Base-by-base conservation (phyloP, 1,140 invertebrate genomes). In the Halictus rubicundus region DNA sequence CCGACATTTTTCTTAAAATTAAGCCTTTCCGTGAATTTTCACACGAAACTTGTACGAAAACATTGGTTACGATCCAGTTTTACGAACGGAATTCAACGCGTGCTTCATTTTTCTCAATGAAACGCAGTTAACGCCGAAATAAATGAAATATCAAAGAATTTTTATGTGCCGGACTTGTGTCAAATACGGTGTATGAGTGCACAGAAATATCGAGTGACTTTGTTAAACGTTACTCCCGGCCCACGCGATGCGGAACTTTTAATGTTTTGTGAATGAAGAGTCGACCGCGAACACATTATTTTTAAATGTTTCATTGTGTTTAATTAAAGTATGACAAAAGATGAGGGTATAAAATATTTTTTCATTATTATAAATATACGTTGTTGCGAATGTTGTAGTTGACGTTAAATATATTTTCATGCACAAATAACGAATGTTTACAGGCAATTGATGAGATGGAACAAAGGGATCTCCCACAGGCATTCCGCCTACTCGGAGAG, bases 391-490 rank as follows among this genome's bases (percentile, higher is more conserved):
- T 32, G 6, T 27, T 39, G 25, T 52, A 23, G 71, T 27, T 5
- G 27, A 57, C 54, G n/a, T 23, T 5, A 19, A 27, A 9, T 12
- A 39, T 32, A 2, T 37, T 68, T 75, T 73, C 19, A 37, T 49
- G 10, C 14, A 16, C 14, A 10, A 76, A 37, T 32, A 69, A 68
- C 66, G 68, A 52, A 5, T 68, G 6, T 83, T 90, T 89, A 16
- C 65, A 95, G 95, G 94, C 94, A 90, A 93, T 94, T 71, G 94
- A 94, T 80, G 94, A 94, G 79, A 94, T 94, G 91, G 95, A 95
- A 83, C 95, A 96, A 89, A 94, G 94, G 88, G 96, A 97, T 89
- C 92, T 97, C 64, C 95, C 95, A 19, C 95, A 96, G 93, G 96
- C 96, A 63, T 93, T 97, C 69, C 94, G 95, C 78, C 92, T 97